Base-by-base conservation (phyloP, 2,797 vertebrate species). In the Brachymystax lenok region DNA sequence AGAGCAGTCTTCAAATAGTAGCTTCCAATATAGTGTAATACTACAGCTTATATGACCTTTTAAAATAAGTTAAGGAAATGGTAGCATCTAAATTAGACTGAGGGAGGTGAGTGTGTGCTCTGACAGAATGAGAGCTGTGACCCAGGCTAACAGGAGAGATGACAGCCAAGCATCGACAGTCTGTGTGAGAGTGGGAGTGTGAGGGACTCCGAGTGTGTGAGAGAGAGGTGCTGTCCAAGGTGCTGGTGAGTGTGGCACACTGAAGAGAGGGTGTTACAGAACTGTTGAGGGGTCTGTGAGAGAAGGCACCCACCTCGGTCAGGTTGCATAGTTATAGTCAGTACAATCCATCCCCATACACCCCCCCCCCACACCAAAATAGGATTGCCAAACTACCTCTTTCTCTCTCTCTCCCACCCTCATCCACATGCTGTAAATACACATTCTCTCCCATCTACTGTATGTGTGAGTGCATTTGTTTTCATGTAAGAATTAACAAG, bases 181-280 rank as follows among this genome's bases (percentile, higher is more conserved):
- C 59, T 21, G n/a, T 61, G 59, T 61, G 59, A 21, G 21, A 24
- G n/a, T 61, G 59, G 21, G 59, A 61, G 59, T 61, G 59, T 24
- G n/a, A 61, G n/a, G 59, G 59, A 61, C 59, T 61, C 59, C 3
- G 59, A 61, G n/a, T 59, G 59, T 61, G 59, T 61, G 59, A 61
- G 21, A 61, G 56, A 40, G 40, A 46, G 40, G 40, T 10, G 40
- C 40, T 46, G 40, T 46, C 10, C 40, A 46, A 46, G 59, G 59
- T 12, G 59, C 59, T 17, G 16, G 59, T 12, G 59, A n/a, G 21
- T 61, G 59, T 61, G 8, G 59, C 56, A 61, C 56, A 46, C 56
- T n/a, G 21, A 61, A 21, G 56, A 21, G n/a, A 21, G 56, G 56
- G 56, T 61, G 56, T 61, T 61, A 59, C 56, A 61, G 56, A 61